phyloP scores from a whole-genome alignment of 30 jellyfish, hydroid and myxozoan genomes.

The Phacellophora camtschatica region DNA sequence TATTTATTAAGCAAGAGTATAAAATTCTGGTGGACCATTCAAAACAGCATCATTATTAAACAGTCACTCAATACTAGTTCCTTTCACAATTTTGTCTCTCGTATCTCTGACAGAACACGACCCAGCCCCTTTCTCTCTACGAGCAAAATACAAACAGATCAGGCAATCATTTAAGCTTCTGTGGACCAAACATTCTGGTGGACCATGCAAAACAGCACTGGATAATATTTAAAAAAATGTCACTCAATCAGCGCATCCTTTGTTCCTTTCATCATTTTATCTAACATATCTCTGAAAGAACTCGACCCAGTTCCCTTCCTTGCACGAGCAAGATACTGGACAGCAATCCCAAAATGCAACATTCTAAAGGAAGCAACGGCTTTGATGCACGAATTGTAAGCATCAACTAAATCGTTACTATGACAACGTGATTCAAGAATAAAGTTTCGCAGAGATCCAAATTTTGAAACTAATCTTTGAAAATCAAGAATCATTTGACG shows the following conservation, averaged over 20 bases:
- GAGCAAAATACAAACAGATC: conserved; percentile 28
- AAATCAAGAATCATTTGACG: conserved; percentile 11
- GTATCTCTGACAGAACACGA: conserved; percentile 37
- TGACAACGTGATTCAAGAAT: neutral
- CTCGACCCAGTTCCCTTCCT: conserved; percentile 53
- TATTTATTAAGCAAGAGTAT: no score
- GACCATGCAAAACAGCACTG: no score
- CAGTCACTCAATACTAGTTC: neutral
- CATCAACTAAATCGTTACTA: neutral
- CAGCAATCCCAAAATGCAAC: conserved; percentile 51
- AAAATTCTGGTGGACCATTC: no score
- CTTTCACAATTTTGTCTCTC: conserved; percentile 4
- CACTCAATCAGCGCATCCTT: neutral
- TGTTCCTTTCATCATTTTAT: conserved; percentile 11
- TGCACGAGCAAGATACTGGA: conserved; percentile 32
- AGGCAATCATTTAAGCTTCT: no score
- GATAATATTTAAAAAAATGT: neutral
- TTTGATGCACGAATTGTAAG: conserved; percentile 27
- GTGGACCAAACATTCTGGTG: no score
- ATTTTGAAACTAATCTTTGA: neutral
- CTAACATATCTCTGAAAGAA: conserved; percentile 39
- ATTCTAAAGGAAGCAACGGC: conserved; percentile 34
- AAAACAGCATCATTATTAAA: no score
- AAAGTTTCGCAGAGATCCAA: conserved; percentile 33
- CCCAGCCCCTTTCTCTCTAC: conserved; percentile 41